A percentile compares a stretch with the other conserved stretches of the same genome.
phyloP scores from a whole-genome alignment of 2,888 invertebrate species.

The Vandiemenella viatica region DNA sequence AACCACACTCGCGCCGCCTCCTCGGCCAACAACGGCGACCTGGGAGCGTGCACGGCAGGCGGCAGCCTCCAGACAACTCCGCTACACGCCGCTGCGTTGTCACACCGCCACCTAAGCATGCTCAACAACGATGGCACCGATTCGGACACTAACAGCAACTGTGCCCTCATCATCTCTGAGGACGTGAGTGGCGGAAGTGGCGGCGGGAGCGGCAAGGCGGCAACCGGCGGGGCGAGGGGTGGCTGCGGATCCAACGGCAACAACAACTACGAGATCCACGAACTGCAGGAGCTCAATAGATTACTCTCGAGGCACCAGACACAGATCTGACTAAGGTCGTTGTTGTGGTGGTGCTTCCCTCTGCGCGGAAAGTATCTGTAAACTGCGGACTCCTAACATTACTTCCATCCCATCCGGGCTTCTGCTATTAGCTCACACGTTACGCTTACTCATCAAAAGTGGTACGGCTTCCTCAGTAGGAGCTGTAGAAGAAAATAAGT shows the following conservation, averaged over 20 bases:
- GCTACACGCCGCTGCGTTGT: constrained; percentile 20
- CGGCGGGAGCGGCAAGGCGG: constrained; percentile 8
- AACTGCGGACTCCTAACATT: too few relatives aligned
- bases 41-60: constrained; percentile 24
- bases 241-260: constrained; percentile 50
- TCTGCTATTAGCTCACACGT: too few relatives aligned
- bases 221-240: constrained; percentile 7
- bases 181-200: constrained; percentile 24
- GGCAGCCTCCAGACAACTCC: constrained; percentile 21
- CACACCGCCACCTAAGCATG: constrained; percentile 16
- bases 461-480: too few relatives aligned
- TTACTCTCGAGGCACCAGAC: constrained; percentile 18
- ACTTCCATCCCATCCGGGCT: too few relatives aligned
- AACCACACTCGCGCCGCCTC: constrained; percentile 4
- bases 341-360: neutral
- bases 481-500: too few relatives aligned
- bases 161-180: constrained; percentile 29
- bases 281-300: constrained; percentile 31
- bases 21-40: constrained; percentile 23
- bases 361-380: neutral
- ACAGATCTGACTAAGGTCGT: neutral
- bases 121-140: constrained; percentile 34
- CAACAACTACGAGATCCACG: constrained; percentile 62
- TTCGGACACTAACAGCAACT: constrained; percentile 40
- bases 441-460: too few relatives aligned